A percentile compares a stretch with the other conserved stretches of the same genome.
phyloP scores from a whole-genome alignment of 2,113 vertebrate genomes.

The Callionymus lyra region DNA sequence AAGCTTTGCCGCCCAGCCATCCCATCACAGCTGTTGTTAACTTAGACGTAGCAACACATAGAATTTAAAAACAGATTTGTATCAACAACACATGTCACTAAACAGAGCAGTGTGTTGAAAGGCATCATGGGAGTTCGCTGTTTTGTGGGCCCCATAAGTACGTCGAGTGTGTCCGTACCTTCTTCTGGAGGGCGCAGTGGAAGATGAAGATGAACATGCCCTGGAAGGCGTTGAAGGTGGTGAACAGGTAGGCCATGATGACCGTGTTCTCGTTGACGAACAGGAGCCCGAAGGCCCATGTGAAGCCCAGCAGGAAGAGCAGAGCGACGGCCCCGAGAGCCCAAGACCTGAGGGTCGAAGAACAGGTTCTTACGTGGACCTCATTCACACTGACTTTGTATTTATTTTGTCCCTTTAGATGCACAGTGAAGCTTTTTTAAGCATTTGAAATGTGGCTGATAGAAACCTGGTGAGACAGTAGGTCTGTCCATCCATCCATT shows the following conservation, averaged over 20 bases:
- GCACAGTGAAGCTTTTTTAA: not conserved
- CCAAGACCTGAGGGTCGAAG: constrained; percentile 71
- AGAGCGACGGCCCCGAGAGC: constrained; percentile 79
- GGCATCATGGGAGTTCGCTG: no score
- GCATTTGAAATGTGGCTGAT: not conserved
- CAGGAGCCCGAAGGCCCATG: constrained; percentile 88
- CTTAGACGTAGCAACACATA: no score
- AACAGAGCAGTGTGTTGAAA: no score
- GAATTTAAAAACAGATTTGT: no score
- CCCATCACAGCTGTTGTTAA: no score
- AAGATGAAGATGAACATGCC: constrained; percentile 94
- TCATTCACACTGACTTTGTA: not conserved
- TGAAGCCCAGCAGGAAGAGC: constrained; percentile 83
- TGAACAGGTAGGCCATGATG: constrained; percentile 90
- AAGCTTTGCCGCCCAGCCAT: no score
- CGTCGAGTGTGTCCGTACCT: constrained; percentile 68
- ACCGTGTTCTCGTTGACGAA: constrained; percentile 87
- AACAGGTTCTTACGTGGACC: not conserved
- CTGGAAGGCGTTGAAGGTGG: constrained; percentile 91
- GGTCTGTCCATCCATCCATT: no score
- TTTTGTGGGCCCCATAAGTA: no score
- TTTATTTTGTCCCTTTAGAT: not conserved
- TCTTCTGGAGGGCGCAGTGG: constrained; percentile 90
- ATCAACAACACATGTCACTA: no score
- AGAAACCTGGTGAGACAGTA: no score